Conservation (phyloP, 2,113 vertebrate species). For the Pseudois nayaur region DNA sequence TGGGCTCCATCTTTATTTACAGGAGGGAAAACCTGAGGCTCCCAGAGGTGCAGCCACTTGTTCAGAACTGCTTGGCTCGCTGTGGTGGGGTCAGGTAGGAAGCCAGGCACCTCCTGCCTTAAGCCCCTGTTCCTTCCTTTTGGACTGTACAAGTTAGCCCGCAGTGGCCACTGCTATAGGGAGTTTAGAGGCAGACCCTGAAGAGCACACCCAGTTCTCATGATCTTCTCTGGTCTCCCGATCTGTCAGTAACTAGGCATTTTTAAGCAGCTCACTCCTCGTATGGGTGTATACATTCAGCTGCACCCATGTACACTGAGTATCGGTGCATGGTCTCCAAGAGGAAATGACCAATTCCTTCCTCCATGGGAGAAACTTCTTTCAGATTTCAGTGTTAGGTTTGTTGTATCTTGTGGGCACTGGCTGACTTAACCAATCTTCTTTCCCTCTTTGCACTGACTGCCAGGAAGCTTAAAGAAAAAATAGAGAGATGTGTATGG, state of each 20-base stretch:
- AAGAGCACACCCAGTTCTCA: neutral
- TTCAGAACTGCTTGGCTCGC: neutral
- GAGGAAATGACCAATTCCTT: neutral
- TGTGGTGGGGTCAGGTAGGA: neutral
- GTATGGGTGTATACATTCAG: neutral
- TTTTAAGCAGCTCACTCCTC: neutral
- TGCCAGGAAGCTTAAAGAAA: neutral
- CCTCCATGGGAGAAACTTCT: neutral
- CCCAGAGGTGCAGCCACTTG: neutral
- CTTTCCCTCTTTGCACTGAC: neutral
- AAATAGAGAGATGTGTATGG: too few relatives aligned
- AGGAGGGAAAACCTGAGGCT: neutral
- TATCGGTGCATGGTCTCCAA: neutral
- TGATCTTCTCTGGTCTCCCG: neutral
- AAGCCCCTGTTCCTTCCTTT: neutral
- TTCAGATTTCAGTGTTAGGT: neutral
- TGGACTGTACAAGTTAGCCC: rapidly evolving
- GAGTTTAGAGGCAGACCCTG: too few relatives aligned
- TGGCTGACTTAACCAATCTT: neutral
- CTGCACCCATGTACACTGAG: neutral
- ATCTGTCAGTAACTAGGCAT: neutral
- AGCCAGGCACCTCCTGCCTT: neutral
- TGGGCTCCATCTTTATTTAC: neutral
- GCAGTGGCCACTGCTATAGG: rapidly evolving
- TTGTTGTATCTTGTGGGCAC: neutral